Evolutionary conservation across 92 coral and sea anemone genomes (phyloP), one percentile per base, ranked within the genome.

Genomic region (Palythoa caribaeorum): DNA sequence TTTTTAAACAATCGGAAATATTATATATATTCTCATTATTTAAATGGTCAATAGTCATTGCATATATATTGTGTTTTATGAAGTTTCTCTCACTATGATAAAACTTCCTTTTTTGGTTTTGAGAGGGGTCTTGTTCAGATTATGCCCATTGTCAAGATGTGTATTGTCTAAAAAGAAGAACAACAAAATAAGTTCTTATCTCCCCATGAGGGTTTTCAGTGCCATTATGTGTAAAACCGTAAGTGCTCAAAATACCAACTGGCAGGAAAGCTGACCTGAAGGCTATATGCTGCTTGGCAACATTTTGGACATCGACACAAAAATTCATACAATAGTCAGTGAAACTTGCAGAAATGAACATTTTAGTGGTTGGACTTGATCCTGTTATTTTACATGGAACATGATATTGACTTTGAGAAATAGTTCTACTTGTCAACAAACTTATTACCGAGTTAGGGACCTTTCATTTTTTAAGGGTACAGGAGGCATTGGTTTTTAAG

Each of bases 401-500:
- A 74, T 74, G 7, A 40, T 74, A 59, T 59, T 59, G 79, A 74
- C 79, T 74, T 15, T 59, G 79, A 74, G 79, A 28, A 74, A 74
- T 74, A 40, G 79, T 40, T 74, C 79, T 74, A 74, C 79, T 74
- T 74, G 79, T 74, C 79, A 74, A 74, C 79, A 74, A 74, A 74
- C 60, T 28, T 74, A 73, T 0, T 73, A 73, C 77, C 0, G 60
- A 54, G 60, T 54, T 54, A 54, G 60, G 60, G 60, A 54, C 60
- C 60, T 54, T 54, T 54, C 60, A 54, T 54, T 54, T 54, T 54
- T 54, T 54, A 54, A 54, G 60, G 60, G 60, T 54, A 2, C 60
- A 54, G 60, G 60, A 54, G 60, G 60, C 60, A 54, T 54, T 54
- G 60, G 60, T 54, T 54, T 54, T 54, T 54, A 54, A 54, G 5